These are phyloP conservation scores for Gymnocheta viridis DNA, from an alignment of 2,888 invertebrate genomes.

Conservation along the genomic window DNA sequence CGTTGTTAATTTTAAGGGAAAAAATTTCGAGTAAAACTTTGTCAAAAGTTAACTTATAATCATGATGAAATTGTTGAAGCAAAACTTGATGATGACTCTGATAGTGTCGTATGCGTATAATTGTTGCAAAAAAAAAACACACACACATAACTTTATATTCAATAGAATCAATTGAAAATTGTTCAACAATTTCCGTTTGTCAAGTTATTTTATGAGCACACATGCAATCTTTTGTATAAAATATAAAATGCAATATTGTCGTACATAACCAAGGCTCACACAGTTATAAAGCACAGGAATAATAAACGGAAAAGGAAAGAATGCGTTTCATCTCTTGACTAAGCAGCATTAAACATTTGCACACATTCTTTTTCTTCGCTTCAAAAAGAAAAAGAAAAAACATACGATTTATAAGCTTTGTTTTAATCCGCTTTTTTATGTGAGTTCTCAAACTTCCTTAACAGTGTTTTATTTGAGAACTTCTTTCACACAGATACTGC, in stretches of 20 bases:
- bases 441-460: conserved; percentile 59
- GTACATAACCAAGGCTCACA: conserved; percentile 2
- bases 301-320: conserved; percentile 35
- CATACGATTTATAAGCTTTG: conserved; percentile 53
- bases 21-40: neutral
- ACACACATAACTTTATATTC: conserved; percentile 8
- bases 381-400: neutral
- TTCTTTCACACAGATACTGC: conserved; percentile 21
- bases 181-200: conserved; percentile 53
- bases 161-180: conserved; percentile 58
- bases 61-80: neutral
- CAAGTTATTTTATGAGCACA: conserved; percentile 10
- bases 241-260: conserved; percentile 32
- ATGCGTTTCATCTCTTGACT: conserved; percentile 43
- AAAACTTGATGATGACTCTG: neutral
- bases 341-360: conserved; percentile 1
- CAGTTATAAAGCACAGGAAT: neutral
- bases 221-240: conserved; percentile 14
- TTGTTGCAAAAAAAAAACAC: conserved; percentile 10
- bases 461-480: conserved; percentile 56
- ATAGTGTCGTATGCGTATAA: conserved; percentile 17
- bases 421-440: conserved; percentile 47
- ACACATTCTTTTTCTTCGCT: neutral
- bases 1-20: neutral
- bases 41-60: neutral